These are phyloP conservation scores for Anseranas semipalmata DNA, from an alignment of 2,113 vertebrate genomes.

Conservation along the genomic window DNA sequence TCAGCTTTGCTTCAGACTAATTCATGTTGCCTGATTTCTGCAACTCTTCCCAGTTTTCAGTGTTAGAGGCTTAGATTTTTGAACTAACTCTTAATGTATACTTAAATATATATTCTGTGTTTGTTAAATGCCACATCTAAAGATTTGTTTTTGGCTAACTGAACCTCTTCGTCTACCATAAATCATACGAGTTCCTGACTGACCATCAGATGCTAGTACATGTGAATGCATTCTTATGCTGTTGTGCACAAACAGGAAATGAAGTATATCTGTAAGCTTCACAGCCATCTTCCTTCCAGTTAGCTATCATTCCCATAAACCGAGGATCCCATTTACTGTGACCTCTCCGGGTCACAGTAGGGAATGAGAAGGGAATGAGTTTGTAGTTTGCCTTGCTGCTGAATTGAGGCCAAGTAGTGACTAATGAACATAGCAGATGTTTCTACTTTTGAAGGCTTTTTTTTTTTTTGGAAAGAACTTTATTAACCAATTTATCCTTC, in stretches of 20 bases:
- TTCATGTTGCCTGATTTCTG: background rate
- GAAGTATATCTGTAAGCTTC: background rate
- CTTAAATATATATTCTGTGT: background rate
- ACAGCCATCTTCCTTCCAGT: background rate
- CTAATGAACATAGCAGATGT: slow-evolving; percentile 66
- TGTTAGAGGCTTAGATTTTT: background rate
- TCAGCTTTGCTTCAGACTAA: background rate
- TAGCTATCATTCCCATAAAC: background rate
- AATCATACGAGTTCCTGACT: background rate
- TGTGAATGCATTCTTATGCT: background rate
- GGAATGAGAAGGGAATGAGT: background rate
- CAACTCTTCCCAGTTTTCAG: background rate
- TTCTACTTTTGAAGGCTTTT: slow-evolving; percentile 55
- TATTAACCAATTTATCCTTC: slow-evolving; percentile 60
- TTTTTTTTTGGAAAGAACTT: slow-evolving; percentile 48
- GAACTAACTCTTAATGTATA: background rate
- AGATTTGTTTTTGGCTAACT: background rate
- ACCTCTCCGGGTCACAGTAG: slow-evolving; percentile 26
- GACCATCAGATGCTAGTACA: background rate
- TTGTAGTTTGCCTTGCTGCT: slow-evolving; percentile 25
- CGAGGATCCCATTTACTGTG: background rate
- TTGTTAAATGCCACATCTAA: background rate
- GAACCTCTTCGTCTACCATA: background rate
- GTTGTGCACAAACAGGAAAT: background rate
- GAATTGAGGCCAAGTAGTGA: slow-evolving; percentile 49